Percentiles rank a stretch among this genome's conserved stretches.
Evolutionary conservation across 2,797 vertebrate species (phyloP).

Genomic region (Synanceia verrucosa): DNA sequence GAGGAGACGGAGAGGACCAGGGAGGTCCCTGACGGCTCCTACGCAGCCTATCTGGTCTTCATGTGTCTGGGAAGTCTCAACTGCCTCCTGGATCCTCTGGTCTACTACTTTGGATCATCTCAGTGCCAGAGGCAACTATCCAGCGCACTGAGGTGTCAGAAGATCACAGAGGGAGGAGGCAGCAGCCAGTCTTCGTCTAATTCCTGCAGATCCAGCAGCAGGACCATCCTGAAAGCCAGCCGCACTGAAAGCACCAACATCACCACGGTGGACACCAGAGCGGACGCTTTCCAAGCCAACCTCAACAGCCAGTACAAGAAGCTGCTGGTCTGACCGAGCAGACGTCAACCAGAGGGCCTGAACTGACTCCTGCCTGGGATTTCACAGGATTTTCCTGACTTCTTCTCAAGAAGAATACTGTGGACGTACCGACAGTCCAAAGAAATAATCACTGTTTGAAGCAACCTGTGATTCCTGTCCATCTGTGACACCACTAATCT

Average conservation of each 20-base stretch:
- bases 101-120: constrained; percentile 94
- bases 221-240: constrained; percentile 48
- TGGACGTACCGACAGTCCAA: too few species aligned
- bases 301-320: constrained; percentile 86
- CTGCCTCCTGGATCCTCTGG: constrained; percentile 90
- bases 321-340: constrained; percentile 77
- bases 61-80: constrained; percentile 89
- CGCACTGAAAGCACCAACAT: constrained; percentile 12
- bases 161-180: constrained; percentile 23
- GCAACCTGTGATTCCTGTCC: too few species aligned
- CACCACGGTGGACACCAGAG: constrained; percentile 4
- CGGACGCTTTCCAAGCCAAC: constrained; percentile 71
- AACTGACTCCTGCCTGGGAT: constrained; percentile 1
- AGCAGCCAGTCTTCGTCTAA: constrained; percentile 37
- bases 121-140: constrained; percentile 88
- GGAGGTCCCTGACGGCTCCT: constrained; percentile 77
- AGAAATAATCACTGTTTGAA: too few species aligned
- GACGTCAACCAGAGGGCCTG: not conserved
- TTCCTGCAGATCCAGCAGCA: constrained; percentile 71
- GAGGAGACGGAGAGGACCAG: accelerated
- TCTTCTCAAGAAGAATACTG: too few species aligned
- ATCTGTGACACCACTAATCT: too few species aligned
- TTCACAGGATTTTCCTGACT: too few species aligned
- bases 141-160: constrained; percentile 77
- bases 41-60: constrained; percentile 87